phyloP scores from a whole-genome alignment of 2,888 invertebrate species.

The Bellardia bayeri region DNA sequence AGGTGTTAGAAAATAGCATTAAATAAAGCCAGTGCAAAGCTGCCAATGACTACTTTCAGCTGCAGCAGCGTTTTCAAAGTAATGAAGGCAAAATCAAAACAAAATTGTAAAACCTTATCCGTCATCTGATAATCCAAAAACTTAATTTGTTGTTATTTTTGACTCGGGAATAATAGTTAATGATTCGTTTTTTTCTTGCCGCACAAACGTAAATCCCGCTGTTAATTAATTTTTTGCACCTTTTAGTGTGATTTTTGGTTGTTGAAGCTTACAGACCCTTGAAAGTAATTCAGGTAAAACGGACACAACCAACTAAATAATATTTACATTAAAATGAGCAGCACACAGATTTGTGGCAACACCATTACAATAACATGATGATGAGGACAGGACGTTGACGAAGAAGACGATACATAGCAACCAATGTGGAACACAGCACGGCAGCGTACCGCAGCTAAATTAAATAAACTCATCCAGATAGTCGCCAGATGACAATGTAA shows the following conservation, averaged over 20 bases:
- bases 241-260: constrained; percentile 14
- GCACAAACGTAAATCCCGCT: not conserved
- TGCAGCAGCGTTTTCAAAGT: too few species aligned
- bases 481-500: constrained; percentile 23
- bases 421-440: constrained; percentile 1
- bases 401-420: not conserved
- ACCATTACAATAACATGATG: not conserved
- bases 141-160: constrained; percentile 27
- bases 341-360: constrained; percentile 1
- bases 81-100: not conserved
- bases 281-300: not conserved
- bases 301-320: constrained; percentile 12
- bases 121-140: constrained; percentile 21
- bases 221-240: constrained; percentile 27
- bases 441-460: constrained; percentile 1
- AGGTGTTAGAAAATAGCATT: too few species aligned
- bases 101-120: not conserved
- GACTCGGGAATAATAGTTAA: not conserved
- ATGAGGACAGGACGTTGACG: not conserved
- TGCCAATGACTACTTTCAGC: too few species aligned
- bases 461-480: constrained; percentile 29
- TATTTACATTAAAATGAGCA: constrained; percentile 11
- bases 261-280: not conserved
- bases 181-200: not conserved
- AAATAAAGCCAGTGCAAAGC: too few species aligned